Evolutionary conservation across 2,113 vertebrate species (phyloP), one percentile per base, ranked within the genome.

Genomic region (Dascyllus trimaculatus): DNA sequence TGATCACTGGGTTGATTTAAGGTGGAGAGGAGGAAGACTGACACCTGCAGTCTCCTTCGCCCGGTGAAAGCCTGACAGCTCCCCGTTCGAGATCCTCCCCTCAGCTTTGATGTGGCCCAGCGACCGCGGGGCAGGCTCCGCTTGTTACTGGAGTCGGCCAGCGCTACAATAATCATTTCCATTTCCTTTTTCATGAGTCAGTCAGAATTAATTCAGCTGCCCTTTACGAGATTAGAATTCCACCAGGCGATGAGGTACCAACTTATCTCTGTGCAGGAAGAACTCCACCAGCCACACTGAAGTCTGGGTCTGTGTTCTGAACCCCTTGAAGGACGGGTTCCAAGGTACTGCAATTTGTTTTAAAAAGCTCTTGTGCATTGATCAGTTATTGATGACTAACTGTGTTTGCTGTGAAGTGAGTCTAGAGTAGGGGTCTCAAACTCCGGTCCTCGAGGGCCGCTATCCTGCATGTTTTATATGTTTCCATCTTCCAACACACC

Each of bases 151-250:
- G 66, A 82, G 54, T 67, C 19, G 26, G 61, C 24, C 45, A 22
- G 54, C 71, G 71, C 69, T 52, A 82, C 83, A 80, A 81, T 82
- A 62, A 83, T 78, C 74, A 81, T 86, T 90, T 84, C 78, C 70
- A 81, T 80, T 87, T 82, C 84, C 78, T 88, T 82, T 88, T 88
- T 71, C 88, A 87, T 59, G 86, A 91, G 80, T 86, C 85, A 78
- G 73, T 89, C 85, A 56, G 84, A 88, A 90, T 86, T 87, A 89
- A 88, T 87, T 91, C 80, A 75, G 57, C 78, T 85, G 87, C 75
- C 84, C 86, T 87, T 90, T 84, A 84, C 77, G 66, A 78, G 85
- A 89, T 90, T 85, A 86, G 68, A 78, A 52, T 53, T 84, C 80
- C 64, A 72, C 53, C 11, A 73, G 78, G 70, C 64, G 54, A 78